These are phyloP conservation scores for Alfaro cultratus DNA, from an alignment of 2,797 vertebrate genomes.

Conservation along the genomic window DNA sequence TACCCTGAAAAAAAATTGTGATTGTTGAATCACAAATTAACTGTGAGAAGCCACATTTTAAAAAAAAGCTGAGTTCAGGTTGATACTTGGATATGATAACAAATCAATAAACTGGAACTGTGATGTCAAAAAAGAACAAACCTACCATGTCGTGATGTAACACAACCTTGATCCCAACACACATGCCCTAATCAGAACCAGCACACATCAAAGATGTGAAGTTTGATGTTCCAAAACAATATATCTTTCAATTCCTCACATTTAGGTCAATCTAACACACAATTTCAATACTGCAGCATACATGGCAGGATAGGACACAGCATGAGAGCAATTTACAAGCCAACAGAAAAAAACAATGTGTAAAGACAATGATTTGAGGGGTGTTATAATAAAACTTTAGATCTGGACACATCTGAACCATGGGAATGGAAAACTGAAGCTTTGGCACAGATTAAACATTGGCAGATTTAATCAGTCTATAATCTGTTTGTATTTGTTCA, in stretches of 20 bases:
- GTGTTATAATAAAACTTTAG: not conserved
- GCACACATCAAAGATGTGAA: not conserved
- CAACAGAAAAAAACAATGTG: not conserved
- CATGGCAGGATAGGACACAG: not conserved
- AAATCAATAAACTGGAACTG: not conserved
- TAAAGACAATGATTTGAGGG: not conserved
- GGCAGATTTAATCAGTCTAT: constrained; percentile 35
- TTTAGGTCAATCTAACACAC: not conserved
- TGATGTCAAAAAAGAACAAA: not conserved
- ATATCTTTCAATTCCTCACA: not conserved
- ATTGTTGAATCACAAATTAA: not conserved
- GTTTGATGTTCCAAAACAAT: not conserved
- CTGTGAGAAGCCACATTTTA: not conserved
- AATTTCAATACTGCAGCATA: not conserved
- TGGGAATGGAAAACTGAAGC: not conserved
- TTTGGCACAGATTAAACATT: constrained; percentile 13
- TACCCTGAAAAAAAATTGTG: not conserved
- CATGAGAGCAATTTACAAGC: not conserved
- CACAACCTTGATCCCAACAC: not conserved
- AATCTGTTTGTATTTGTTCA: constrained; percentile 38
- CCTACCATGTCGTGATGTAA: not conserved
- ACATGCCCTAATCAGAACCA: not conserved
- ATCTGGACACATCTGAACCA: not conserved
- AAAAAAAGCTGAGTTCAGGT: not conserved
- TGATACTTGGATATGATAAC: not conserved